Base-by-base conservation (phyloP, 2,113 vertebrate species). In the Bucco capensis region DNA sequence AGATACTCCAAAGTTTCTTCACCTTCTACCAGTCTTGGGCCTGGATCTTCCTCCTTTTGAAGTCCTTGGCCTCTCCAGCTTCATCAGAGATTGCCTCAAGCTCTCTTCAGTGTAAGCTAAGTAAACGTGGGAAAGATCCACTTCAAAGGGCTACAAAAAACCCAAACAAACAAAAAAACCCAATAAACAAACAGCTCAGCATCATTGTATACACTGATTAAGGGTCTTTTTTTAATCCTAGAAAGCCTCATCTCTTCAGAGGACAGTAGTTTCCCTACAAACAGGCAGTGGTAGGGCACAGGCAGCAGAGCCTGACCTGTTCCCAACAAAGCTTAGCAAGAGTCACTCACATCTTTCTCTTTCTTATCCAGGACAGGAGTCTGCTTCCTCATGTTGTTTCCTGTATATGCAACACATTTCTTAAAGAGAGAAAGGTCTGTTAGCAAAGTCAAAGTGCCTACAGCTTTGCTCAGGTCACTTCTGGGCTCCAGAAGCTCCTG, bases 341-440 rank as follows among this genome's bases (percentile, higher is more conserved):
- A 80, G 37, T 40, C 14, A 94, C 98, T 99, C 97, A 99, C 99
- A 96, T 99, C 99, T 97, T 99, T 99, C 95, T 99, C 99, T 93
- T 99, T 99, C 96, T 99, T 99, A 96, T 99, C 99, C 78, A 98
- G 98, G 56, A 98, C 97, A 31, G 99, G 99, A 0, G 98, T 99
- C 92, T 99, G 99, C 93, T 99, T 99, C 96, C 99, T 98, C 99
- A 99, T 99, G 51, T 99, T 99, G 97, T 99, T 99, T 78, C 99
- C 99, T 54, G 99, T 99, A 88, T 99, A 99, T 4, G 99, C 99
- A 91, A 99, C 99, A 93, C 99, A 99, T 98, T 99, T 99, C 99
- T 99, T 91, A 78, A 95, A 96, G 92, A 75, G 83, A 83, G n/a
- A 86, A 30, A 62, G 6, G 23, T 27, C 35, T 35, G 40, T 93